phyloP scores from a whole-genome alignment of 2,797 vertebrate species.

The Periophthalmus magnuspinnatus region DNA sequence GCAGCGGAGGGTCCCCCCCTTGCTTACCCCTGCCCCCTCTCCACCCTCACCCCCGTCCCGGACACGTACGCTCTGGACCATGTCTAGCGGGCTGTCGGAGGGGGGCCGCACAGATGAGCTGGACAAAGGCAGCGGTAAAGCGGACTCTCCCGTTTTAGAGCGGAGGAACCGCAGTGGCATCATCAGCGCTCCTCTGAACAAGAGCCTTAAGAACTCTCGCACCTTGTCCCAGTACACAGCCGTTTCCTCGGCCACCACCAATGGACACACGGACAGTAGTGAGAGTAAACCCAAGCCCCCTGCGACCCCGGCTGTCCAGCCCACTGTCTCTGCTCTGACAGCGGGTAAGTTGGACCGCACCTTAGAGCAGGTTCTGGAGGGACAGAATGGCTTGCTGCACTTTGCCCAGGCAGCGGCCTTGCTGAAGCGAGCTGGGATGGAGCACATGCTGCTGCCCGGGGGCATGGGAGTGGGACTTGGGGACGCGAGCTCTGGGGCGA shows the following conservation, averaged over 20 bases:
- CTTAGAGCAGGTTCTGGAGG: constrained; percentile 91
- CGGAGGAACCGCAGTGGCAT: constrained; percentile 95
- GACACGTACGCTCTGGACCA: constrained; percentile 80
- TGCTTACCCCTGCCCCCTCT: constrained; percentile 60
- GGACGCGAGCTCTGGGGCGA: constrained; percentile 82
- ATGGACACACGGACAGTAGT: constrained; percentile 86
- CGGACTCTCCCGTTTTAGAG: constrained; percentile 84
- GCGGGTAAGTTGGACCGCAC: constrained; percentile 93
- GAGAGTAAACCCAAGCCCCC: constrained; percentile 85
- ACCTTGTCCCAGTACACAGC: constrained; percentile 96
- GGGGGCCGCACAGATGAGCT: constrained; percentile 81
- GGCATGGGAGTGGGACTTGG: constrained; percentile 83
- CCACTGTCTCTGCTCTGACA: constrained; percentile 82
- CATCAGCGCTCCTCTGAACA: constrained; percentile 95
- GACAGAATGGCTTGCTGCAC: constrained; percentile 93
- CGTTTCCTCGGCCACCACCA: constrained; percentile 80
- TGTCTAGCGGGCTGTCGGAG: constrained; percentile 88
- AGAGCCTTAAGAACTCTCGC: constrained; percentile 96
- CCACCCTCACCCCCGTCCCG: constrained; percentile 66
- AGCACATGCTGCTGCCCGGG: constrained; percentile 85
- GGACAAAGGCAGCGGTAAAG: constrained; percentile 80
- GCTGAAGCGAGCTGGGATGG: constrained; percentile 92
- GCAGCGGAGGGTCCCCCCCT: constrained; percentile 55
- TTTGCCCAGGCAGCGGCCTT: constrained; percentile 96
- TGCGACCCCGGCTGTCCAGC: constrained; percentile 75